Evolutionary conservation across 2,888 invertebrate genomes (phyloP), one percentile per base, ranked within the genome.

Genomic region (Pemphredon lugubris): DNA sequence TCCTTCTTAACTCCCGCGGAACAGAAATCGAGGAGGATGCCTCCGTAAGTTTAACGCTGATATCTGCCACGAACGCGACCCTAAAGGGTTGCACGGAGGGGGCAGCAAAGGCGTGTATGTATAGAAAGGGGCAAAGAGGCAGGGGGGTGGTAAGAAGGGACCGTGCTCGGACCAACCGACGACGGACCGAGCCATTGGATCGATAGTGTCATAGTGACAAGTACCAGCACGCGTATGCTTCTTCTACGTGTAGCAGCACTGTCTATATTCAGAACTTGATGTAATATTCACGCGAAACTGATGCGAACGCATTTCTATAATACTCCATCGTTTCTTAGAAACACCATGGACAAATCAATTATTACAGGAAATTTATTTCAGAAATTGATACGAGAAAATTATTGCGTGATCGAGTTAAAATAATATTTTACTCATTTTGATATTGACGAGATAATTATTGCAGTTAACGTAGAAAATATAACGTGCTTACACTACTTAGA

Each of bases 121-220:
- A 71, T 71, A 73, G 73, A 73, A 77, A 67, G 72, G 73, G 71
- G 39, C 34, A 53, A 65, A 45, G 68, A 66, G 57, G 57, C 47
- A 44, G 39, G 59, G 73, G 72, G 66, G 48, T 55, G 63, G 78
- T 73, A 79, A 79, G 77, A 77, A 81, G 81, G 77, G 77, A 73
- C 74, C 59, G 44, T 63, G 68, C 68, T 80, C 79, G 79, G 81
- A 81, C 81, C 81, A 81, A 70, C 74, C 71, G 71, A 74, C 79
- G 73, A 74, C 73, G 74, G 78, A 76, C 82, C 67, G 70, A 73
- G 63, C 72, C 72, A 79, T 79, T 66, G 75, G 85, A 86, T 86
- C 86, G 83, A 86, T 86, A 85, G 70, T 66, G 78, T 82, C 82
- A 83, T 82, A 83, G 80, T 85, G 81, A 84, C 82, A 81, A 77